Conservation (phyloP, 2,888 invertebrate genomes). For the Plagiodera versicolora region DNA sequence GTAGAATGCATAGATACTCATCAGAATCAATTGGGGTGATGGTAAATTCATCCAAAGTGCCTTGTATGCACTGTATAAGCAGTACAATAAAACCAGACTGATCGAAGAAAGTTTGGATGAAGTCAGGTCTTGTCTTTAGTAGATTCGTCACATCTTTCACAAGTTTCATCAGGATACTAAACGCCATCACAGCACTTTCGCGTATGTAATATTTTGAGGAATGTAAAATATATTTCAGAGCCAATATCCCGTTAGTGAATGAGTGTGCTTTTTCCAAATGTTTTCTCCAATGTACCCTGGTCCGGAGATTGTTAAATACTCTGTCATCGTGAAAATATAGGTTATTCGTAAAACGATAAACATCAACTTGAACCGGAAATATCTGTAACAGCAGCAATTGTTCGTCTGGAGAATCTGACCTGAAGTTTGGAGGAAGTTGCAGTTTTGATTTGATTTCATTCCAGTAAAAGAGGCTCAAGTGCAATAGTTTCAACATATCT, state of each 20-base stretch:
- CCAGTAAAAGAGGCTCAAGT: slow-evolving; percentile 52
- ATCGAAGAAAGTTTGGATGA: slow-evolving; percentile 34
- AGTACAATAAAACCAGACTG: slow-evolving; percentile 58
- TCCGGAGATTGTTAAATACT: slow-evolving; percentile 64
- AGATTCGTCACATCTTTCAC: slow-evolving; percentile 58
- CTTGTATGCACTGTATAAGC: slow-evolving; percentile 67
- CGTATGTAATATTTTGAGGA: slow-evolving; percentile 61
- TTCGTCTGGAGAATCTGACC: slow-evolving; percentile 54
- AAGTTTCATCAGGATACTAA: slow-evolving; percentile 65
- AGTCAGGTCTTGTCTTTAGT: slow-evolving; percentile 38
- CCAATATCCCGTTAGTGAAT: slow-evolving; percentile 57
- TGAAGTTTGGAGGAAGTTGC: slow-evolving; percentile 27
- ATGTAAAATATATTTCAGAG: slow-evolving; percentile 62
- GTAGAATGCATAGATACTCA: slow-evolving; percentile 70
- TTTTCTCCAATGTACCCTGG: slow-evolving; percentile 47
- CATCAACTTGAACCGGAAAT: slow-evolving; percentile 56
- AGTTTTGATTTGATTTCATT: slow-evolving; percentile 39
- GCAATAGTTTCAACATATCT: slow-evolving; percentile 50
- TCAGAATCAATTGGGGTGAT: slow-evolving; percentile 79
- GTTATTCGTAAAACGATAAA: too few species aligned
- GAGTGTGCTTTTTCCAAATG: slow-evolving; percentile 52
- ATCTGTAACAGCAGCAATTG: slow-evolving; percentile 66
- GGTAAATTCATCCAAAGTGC: slow-evolving; percentile 68
- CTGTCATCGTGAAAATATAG: slow-evolving; percentile 64
- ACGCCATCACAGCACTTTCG: slow-evolving; percentile 65